Percentiles rank a stretch among this genome's conserved stretches.
These are phyloP conservation scores for Armadillidium nasatum DNA, from an alignment of 1,140 invertebrate genomes.

Conservation along the genomic window DNA sequence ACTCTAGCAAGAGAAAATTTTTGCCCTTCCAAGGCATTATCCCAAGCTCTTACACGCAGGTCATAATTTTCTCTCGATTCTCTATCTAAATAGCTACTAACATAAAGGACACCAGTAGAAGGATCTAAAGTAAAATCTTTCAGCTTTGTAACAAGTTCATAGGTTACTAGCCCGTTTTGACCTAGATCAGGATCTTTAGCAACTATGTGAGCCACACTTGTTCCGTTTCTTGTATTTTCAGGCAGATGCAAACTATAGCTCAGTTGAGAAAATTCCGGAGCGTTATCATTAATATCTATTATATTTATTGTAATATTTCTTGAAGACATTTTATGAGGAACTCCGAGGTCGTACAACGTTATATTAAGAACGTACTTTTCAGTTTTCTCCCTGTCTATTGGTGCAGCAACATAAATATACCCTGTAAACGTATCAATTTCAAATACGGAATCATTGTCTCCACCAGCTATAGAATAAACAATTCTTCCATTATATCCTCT, in stretches of 20 bases:
- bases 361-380: constrained; percentile 79
- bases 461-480: constrained; percentile 77
- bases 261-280: constrained; percentile 53
- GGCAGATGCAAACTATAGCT: constrained; percentile 51
- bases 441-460: constrained; percentile 83
- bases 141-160: constrained; percentile 71
- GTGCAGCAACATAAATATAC: constrained; percentile 73
- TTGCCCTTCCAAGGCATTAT: constrained; percentile 58
- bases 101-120: constrained; percentile 68
- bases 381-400: constrained; percentile 78
- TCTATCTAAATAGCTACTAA: constrained; percentile 71
- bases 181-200: constrained; percentile 55
- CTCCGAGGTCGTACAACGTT: constrained; percentile 80
- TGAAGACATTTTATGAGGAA: constrained; percentile 70
- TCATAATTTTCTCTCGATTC: constrained; percentile 80
- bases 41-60: constrained; percentile 73
- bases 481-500: constrained; percentile 87
- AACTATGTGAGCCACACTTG: constrained; percentile 50
- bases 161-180: constrained; percentile 72
- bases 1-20: constrained; percentile 56
- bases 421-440: constrained; percentile 78
- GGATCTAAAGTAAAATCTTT: constrained; percentile 77
- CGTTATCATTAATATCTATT: constrained; percentile 53
- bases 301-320: constrained; percentile 64
- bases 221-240: constrained; percentile 51